phyloP scores from a whole-genome alignment of 2,888 invertebrate species.

The Parnassius orleans region DNA sequence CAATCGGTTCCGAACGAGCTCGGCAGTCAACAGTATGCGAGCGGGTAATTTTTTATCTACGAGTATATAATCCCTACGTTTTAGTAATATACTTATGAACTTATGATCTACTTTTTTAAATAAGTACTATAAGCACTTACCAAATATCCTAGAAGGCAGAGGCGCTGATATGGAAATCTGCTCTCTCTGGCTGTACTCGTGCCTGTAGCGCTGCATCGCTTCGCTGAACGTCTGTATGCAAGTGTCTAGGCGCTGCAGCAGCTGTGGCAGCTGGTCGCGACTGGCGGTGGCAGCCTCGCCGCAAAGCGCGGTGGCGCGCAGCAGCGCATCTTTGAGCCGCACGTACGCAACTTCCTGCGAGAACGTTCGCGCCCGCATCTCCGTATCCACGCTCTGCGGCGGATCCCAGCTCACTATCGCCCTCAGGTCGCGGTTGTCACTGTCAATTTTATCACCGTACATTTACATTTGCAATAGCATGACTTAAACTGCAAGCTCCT shows the following conservation, averaged over 20 bases:
- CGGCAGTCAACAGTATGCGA: too few relatives aligned
- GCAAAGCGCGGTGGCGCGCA: constrained; percentile 60
- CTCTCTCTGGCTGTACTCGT: constrained; percentile 48
- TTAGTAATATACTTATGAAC: too few relatives aligned
- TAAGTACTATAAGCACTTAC: constrained; percentile 43
- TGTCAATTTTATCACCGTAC: constrained; percentile 38
- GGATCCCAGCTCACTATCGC: constrained; percentile 87
- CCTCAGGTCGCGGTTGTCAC: constrained; percentile 89
- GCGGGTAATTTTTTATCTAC: too few relatives aligned
- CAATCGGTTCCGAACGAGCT: too few relatives aligned
- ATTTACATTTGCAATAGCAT: too few relatives aligned
- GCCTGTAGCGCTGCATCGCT: constrained; percentile 55
- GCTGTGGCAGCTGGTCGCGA: constrained; percentile 46
- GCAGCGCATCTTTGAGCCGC: constrained; percentile 61
- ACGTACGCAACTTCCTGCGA: constrained; percentile 63
- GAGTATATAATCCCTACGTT: too few relatives aligned
- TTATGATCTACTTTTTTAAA: too few relatives aligned
- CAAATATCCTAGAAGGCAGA: constrained; percentile 64
- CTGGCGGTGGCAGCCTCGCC: constrained; percentile 52
- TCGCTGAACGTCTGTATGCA: constrained; percentile 57
- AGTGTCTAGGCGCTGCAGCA: constrained; percentile 45
- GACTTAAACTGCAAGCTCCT: too few relatives aligned
- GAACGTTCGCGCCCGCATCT: constrained; percentile 54
- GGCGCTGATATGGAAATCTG: constrained; percentile 55
- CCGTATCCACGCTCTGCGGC: constrained; percentile 60